Evolutionary conservation across 2,113 vertebrate species (phyloP).

Genomic region (Varanus komodoensis): DNA sequence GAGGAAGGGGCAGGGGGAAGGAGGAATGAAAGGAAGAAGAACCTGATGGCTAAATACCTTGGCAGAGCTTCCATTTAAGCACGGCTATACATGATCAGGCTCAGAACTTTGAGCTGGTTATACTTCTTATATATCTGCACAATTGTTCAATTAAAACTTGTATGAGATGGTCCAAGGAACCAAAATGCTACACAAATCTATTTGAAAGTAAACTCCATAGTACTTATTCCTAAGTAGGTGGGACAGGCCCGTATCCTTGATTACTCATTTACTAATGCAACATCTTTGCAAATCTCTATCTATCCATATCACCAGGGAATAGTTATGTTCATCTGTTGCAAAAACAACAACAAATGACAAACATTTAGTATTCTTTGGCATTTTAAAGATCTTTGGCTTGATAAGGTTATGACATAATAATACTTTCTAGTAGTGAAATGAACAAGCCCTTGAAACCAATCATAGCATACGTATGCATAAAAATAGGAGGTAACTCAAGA

Average conservation of each 20-base stretch:
- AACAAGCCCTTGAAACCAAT: background rate
- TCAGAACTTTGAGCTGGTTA: background rate
- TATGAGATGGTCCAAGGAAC: background rate
- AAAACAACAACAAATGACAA: background rate
- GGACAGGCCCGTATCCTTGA: background rate
- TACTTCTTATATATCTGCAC: background rate
- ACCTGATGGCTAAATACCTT: background rate
- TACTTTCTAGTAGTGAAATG: background rate
- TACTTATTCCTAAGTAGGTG: background rate
- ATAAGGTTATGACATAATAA: background rate
- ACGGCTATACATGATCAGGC: background rate
- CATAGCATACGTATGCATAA: background rate
- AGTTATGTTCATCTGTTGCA: background rate
- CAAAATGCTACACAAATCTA: background rate
- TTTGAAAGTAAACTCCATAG: background rate
- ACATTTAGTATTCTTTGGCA: background rate
- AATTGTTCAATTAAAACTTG: background rate
- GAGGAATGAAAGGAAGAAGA: background rate
- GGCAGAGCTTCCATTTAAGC: background rate
- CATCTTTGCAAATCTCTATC: background rate
- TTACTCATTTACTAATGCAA: background rate
- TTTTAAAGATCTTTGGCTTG: background rate
- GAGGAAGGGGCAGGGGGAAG: too few relatives aligned
- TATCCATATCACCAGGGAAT: background rate
- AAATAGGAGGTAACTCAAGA: background rate